Evolutionary conservation across 2,797 vertebrate genomes (phyloP).

Genomic region (Brachyalestes nurse): DNA sequence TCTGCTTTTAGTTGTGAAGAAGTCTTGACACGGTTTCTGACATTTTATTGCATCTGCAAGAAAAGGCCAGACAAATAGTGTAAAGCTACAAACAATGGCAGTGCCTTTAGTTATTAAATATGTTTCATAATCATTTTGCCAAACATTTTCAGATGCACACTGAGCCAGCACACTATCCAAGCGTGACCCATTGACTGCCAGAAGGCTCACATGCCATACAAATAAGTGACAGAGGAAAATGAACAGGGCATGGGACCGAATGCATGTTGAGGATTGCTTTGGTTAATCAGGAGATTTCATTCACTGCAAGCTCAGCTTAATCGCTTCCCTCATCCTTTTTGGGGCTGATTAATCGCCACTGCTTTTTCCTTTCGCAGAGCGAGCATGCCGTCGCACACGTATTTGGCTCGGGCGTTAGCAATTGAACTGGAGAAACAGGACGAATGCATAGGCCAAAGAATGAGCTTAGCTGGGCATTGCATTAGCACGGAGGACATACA

Average conservation of each 20-base stretch:
- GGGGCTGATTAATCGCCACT: constrained; percentile 3
- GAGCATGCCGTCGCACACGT: constrained; percentile 41
- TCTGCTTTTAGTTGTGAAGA: not conserved
- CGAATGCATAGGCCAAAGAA: not conserved
- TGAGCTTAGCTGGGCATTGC: constrained; percentile 14
- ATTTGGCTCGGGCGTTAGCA: constrained; percentile 28
- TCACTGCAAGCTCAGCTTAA: constrained; percentile 7
- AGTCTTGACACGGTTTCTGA: not conserved
- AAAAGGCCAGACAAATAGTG: too few relatives aligned
- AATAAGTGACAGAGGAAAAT: not conserved
- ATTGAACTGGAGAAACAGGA: constrained; percentile 28
- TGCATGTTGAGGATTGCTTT: constrained; percentile 12
- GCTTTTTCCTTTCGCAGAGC: not conserved
- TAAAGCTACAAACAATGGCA: too few relatives aligned
- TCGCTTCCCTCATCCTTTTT: constrained; percentile 1
- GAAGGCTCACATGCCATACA: not conserved
- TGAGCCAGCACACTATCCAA: not conserved
- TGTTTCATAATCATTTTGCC: too few relatives aligned
- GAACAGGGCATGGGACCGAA: not conserved
- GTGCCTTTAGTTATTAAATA: too few relatives aligned
- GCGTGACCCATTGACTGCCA: not conserved
- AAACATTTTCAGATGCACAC: too few relatives aligned
- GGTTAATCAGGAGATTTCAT: constrained; percentile 13
- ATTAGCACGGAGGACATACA: constrained; percentile 21
- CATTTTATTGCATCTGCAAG: not conserved